Percentiles rank a stretch among this genome's conserved stretches.
These are phyloP conservation scores for Panonychus citri DNA, from an alignment of 1,140 invertebrate species.

Conservation along the genomic window DNA sequence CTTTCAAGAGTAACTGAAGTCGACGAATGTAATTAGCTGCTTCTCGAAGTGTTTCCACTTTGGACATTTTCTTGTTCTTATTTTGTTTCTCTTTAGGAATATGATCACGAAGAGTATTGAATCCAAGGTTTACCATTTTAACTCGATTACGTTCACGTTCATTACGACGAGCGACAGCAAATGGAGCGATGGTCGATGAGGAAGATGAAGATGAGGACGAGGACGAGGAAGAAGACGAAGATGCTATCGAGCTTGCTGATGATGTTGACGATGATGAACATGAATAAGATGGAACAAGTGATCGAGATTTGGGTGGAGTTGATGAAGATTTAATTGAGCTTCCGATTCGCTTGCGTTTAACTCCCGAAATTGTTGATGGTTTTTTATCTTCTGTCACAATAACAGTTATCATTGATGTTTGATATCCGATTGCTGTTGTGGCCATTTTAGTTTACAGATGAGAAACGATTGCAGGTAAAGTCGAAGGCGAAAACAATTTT, in stretches of 20 bases:
- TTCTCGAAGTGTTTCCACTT: slow-evolving; percentile 80
- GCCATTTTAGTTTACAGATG: not conserved
- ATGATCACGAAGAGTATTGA: slow-evolving; percentile 56
- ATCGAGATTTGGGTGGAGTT: not conserved
- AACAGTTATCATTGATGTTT: not conserved
- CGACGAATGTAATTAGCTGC: slow-evolving; percentile 79
- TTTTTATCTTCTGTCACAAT: not conserved
- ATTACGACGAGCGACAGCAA: slow-evolving; percentile 53
- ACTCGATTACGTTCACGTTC: slow-evolving; percentile 78
- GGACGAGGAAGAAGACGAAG: not conserved
- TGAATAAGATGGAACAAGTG: not conserved
- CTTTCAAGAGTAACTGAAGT: slow-evolving; percentile 30
- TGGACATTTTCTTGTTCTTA: slow-evolving; percentile 62
- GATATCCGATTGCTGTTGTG: not conserved
- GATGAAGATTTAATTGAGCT: not conserved
- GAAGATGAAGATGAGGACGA: slow-evolving; percentile 41
- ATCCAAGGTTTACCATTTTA: slow-evolving; percentile 65
- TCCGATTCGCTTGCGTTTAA: not conserved
- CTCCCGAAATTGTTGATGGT: not conserved
- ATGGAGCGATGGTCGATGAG: slow-evolving; percentile 31
- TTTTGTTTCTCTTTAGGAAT: slow-evolving; percentile 41
- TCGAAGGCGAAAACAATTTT: not conserved
- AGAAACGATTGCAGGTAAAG: not conserved
- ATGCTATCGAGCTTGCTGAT: not conserved
- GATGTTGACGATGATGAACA: slow-evolving; percentile 34